Base-by-base conservation (phyloP, 2,888 invertebrate species). In the Orgyia antiqua region DNA sequence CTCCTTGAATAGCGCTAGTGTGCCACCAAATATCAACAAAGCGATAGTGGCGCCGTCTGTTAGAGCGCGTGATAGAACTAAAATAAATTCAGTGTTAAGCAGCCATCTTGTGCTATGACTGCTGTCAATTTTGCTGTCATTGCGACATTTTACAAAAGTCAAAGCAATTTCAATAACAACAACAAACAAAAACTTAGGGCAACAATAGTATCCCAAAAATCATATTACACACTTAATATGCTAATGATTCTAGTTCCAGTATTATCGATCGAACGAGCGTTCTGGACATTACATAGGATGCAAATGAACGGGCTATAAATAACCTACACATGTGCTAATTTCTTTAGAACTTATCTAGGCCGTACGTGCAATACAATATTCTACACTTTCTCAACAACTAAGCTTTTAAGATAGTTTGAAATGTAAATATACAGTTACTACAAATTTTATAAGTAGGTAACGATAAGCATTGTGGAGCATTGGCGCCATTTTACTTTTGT, bases 401-500 rank as follows among this genome's bases (percentile, higher is more conserved):
- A n/a, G n/a, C n/a, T n/a, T n/a, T n/a, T n/a, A n/a, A n/a, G n/a
- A n/a, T n/a, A n/a, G n/a, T n/a, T n/a, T n/a, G n/a, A n/a, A n/a
- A n/a, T n/a, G n/a, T n/a, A n/a, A n/a, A n/a, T n/a, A n/a, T n/a
- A n/a, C n/a, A n/a, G n/a, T n/a, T n/a, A n/a, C 15, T 15, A 19
- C 19, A 23, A 23, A 29, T 13, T 25, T 10, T 21, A 20, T 41
- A 39, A 29, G 11, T 27, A 40, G 30, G 20, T 29, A 47, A 29
- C 40, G 56, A 44, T 60, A 59, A 49, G 53, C 49, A 46, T 50
- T 57, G 4, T 53, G 58, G 61, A 58, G 58, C 63, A 64, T 71
- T 78, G 87, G 86, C 87, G 87, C 87, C 87, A 87, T 87, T 87
- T 87, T 87, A 62, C 68, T 83, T 87, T 80, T 51, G 52, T 36